A percentile compares a stretch with the other conserved stretches of the same genome.
Conservation (phyloP, 1,140 invertebrate genomes). For the Hermetia illucens region DNA sequence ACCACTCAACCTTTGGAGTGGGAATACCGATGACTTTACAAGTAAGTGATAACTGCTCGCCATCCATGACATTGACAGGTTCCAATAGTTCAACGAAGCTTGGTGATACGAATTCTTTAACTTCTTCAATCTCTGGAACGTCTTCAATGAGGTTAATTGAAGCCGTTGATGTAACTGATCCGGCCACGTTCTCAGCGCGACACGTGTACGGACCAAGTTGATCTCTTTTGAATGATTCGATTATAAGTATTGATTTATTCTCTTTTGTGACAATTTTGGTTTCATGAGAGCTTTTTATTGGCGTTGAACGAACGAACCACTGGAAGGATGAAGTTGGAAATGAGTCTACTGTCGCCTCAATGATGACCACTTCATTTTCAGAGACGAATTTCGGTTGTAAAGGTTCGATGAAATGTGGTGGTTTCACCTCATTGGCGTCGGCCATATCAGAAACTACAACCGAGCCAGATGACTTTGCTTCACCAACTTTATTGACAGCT, state of each 20-base stretch:
- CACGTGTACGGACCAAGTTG: slow-evolving; percentile 70
- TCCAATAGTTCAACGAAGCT: slow-evolving; percentile 56
- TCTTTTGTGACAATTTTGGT: slow-evolving; percentile 56
- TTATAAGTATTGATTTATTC: slow-evolving; percentile 67
- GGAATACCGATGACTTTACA: slow-evolving; percentile 68
- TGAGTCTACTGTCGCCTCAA: slow-evolving; percentile 63
- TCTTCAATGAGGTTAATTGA: slow-evolving; percentile 52
- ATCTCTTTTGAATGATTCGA: slow-evolving; percentile 58
- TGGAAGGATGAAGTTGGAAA: slow-evolving; percentile 69
- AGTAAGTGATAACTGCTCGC: slow-evolving; percentile 67
- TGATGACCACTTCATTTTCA: slow-evolving; percentile 58
- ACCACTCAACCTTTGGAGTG: slow-evolving; percentile 69
- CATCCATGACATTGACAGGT: slow-evolving; percentile 78
- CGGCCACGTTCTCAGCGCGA: slow-evolving; percentile 74
- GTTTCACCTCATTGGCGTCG: slow-evolving; percentile 40
- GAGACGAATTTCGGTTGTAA: slow-evolving; percentile 54
- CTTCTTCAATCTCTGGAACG: slow-evolving; percentile 37
- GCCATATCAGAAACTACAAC: slow-evolving; percentile 45
- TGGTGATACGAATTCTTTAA: slow-evolving; percentile 51
- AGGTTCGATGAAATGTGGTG: slow-evolving; percentile 59
- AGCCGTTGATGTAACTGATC: slow-evolving; percentile 71
- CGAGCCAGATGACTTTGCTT: slow-evolving; percentile 63
- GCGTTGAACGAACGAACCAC: slow-evolving; percentile 63
- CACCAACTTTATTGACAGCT: slow-evolving; percentile 55
- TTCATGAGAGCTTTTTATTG: slow-evolving; percentile 41